Base-by-base conservation (phyloP, 1,140 invertebrate species). In the Gonatopus flavifemur region DNA sequence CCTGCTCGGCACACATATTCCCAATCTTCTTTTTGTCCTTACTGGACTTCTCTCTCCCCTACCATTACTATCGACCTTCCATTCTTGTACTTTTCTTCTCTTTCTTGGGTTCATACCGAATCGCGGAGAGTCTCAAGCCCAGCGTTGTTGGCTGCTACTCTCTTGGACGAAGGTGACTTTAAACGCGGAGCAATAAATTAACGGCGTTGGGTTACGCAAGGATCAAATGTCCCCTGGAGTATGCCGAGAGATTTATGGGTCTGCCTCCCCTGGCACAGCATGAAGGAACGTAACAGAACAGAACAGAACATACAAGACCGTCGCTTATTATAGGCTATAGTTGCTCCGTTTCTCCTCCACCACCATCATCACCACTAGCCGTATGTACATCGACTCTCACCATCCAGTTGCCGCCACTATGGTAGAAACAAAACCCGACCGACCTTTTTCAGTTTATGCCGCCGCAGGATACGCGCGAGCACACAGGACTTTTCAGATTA, bases 151-250 rank as follows among this genome's bases (percentile, higher is more conserved):
- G 25, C n/a, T n/a, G n/a, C n/a, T 41, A 46, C 58, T 61, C 55
- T 66, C 70, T 69, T 66, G 64, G 59, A 65, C 60, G 61, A 66
- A 73, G 72, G 73, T 77, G 75, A 77, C 75, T 74, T 74, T 73
- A 77, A 77, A 76, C 72, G 74, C 70, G 74, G 60, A 59, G 74
- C 72, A 76, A 76, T 78, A 78, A 78, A 78, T 78, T 78, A 78
- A 77, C 74, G 69, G 74, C 74, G 74, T 77, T 76, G 74, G 74
- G 76, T 77, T 78, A 77, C 76, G 76, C 76, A 77, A 78, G 76
- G 76, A 78, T 78, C 76, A 77, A 78, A 77, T 78, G 76, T 78
- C 74, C 69, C 74, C 72, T 64, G 72, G 74, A 77, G 76, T 77
- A 78, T 74, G 70, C 69, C 66, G 55, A 52, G 69, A 76, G 74